phyloP scores from a whole-genome alignment of 2,113 vertebrate genomes.

The Pseudopipra pipra region DNA sequence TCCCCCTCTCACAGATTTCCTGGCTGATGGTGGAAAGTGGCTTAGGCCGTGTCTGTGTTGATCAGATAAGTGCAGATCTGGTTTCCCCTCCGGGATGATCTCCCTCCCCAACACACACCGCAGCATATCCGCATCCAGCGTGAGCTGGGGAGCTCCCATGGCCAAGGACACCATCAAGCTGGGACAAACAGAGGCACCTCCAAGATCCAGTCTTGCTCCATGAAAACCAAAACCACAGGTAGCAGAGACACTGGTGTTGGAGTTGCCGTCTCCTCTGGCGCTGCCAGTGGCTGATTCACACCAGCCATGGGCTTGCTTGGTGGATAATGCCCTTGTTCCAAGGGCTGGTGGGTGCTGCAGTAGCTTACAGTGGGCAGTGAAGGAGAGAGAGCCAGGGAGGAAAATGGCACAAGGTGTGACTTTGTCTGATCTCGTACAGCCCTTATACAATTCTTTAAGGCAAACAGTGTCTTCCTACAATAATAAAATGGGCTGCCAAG shows the following conservation, averaged over 20 bases:
- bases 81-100: neutral
- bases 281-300: neutral
- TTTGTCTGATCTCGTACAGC: neutral
- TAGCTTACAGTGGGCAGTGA: neutral
- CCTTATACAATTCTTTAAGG: neutral
- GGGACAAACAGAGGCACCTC: neutral
- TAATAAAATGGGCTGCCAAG: rapidly evolving
- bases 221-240: neutral
- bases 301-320: neutral
- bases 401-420: neutral
- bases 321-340: rapidly evolving
- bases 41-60: neutral
- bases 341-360: neutral
- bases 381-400: neutral
- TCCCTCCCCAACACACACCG: rapidly evolving
- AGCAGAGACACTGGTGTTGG: neutral
- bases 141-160: rapidly evolving
- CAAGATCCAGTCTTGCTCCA: rapidly evolving
- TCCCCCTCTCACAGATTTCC: neutral
- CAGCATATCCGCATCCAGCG: rapidly evolving
- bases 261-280: rapidly evolving
- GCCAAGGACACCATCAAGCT: rapidly evolving
- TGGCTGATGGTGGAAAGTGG: neutral
- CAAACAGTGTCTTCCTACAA: rapidly evolving
- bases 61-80: neutral